These are phyloP conservation scores for Noctua comes DNA, from an alignment of 2,888 invertebrate genomes.

Conservation along the genomic window DNA sequence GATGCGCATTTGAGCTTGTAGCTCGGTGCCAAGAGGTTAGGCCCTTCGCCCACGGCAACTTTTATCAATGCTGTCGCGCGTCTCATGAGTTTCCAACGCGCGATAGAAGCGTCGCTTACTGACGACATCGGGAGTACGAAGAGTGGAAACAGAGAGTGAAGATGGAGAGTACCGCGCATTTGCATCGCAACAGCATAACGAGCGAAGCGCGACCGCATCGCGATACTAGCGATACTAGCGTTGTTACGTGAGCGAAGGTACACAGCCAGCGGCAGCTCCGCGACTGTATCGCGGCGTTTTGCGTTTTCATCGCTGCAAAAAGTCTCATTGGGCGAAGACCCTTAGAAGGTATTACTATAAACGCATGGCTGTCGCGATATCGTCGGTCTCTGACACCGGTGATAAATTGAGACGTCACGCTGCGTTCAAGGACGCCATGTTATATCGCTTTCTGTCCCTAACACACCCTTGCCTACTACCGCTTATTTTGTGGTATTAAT, in stretches of 20 bases:
- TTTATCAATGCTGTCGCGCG: too few species aligned
- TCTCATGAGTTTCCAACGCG: too few species aligned
- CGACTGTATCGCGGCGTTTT: background rate
- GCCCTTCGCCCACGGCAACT: too few species aligned
- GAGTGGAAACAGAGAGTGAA: too few species aligned
- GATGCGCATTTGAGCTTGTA: background rate
- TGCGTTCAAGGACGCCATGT: slow-evolving; percentile 26
- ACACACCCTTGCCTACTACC: background rate
- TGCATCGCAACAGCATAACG: too few species aligned
- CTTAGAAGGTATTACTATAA: background rate
- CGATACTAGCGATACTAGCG: too few species aligned
- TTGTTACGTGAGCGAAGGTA: background rate
- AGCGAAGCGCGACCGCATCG: too few species aligned
- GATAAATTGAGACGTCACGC: slow-evolving; percentile 36
- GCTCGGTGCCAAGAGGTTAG: too few species aligned
- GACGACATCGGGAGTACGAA: too few species aligned
- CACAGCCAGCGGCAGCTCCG: background rate
- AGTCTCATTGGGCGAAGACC: background rate
- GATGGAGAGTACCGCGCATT: too few species aligned
- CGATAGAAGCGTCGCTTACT: too few species aligned
- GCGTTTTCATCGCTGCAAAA: background rate
- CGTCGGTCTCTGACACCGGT: slow-evolving; percentile 24
- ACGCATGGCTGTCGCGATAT: slow-evolving; percentile 14
- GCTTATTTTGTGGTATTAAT: background rate
- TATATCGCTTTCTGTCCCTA: slow-evolving; percentile 31